These are phyloP conservation scores for Sterna hirundo DNA, from an alignment of 2,113 vertebrate genomes.

Conservation along the genomic window DNA sequence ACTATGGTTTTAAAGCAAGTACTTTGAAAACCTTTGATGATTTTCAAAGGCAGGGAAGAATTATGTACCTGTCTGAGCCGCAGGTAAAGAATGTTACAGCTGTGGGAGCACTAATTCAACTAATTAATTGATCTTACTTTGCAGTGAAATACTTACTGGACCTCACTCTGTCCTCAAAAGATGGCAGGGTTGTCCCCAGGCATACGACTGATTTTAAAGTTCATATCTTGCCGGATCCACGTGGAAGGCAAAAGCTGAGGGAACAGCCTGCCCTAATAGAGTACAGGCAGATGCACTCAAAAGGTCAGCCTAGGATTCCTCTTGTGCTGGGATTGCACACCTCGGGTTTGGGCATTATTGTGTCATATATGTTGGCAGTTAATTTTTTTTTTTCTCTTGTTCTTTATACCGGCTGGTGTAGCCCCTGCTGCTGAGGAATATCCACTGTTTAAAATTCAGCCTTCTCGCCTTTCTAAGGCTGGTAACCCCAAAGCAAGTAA, in stretches of 20 bases:
- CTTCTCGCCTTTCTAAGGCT: not conserved
- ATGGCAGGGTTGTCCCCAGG: not conserved
- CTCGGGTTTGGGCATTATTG: not conserved
- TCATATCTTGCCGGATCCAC: not conserved
- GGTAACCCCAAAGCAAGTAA: not conserved
- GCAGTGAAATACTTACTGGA: not conserved
- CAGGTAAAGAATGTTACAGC: slow-evolving; percentile 62
- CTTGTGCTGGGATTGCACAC: not conserved
- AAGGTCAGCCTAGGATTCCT: not conserved
- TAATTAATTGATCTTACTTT: slow-evolving; percentile 49
- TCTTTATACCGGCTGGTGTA: not conserved
- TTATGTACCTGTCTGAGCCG: slow-evolving; percentile 61
- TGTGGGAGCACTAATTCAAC: slow-evolving; percentile 45
- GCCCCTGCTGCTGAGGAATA: accelerated
- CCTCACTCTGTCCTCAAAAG: slow-evolving; percentile 46
- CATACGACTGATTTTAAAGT: not conserved
- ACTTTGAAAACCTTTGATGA: slow-evolving; percentile 57
- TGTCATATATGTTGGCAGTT: not conserved
- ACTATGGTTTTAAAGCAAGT: slow-evolving; percentile 12
- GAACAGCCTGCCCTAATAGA: not conserved
- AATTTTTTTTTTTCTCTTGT: not conserved
- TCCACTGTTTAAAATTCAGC: not conserved
- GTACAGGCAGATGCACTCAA: not conserved
- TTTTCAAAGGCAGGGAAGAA: slow-evolving; percentile 65
- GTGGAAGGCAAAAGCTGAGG: not conserved